Percentiles rank a stretch among this genome's conserved stretches.
These are phyloP conservation scores for Proisotoma minuta DNA, from an alignment of 2,888 invertebrate species.

Conservation along the genomic window DNA sequence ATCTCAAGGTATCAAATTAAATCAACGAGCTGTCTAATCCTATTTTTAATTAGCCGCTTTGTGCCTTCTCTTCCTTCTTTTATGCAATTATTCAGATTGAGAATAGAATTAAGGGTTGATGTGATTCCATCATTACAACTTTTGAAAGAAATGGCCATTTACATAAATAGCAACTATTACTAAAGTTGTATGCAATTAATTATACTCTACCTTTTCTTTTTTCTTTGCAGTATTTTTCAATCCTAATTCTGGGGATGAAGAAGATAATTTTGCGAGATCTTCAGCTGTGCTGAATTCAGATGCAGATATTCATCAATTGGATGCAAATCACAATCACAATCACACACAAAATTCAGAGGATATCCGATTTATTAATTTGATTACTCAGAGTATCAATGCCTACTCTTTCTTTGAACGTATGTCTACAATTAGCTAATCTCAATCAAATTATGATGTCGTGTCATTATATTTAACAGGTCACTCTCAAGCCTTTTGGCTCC, in stretches of 20 bases:
- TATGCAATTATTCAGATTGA: neutral
- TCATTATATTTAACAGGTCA: slow-evolving; percentile 27
- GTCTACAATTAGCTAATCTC: slow-evolving; percentile 2
- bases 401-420: slow-evolving; percentile 40
- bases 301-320: neutral
- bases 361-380: slow-evolving; percentile 39
- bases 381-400: slow-evolving; percentile 39
- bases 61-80: neutral
- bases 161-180: neutral
- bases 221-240: neutral
- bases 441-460: neutral
- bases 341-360: slow-evolving; percentile 26
- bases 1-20: neutral
- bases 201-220: neutral
- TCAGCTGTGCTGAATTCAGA: slow-evolving; percentile 32
- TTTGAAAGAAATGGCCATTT: slow-evolving; percentile 1
- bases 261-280: slow-evolving; percentile 27
- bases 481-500: slow-evolving; percentile 37
- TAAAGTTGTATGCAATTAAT: neutral
- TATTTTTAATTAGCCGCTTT: neutral
- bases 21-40: neutral
- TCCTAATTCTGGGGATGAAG: slow-evolving; percentile 13
- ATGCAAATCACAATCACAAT: slow-evolving; percentile 16
- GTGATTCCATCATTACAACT: too few species aligned
- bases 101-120: too few species aligned